Conservation (phyloP, 2,113 vertebrate genomes). For the Spheniscus mendiculus region DNA sequence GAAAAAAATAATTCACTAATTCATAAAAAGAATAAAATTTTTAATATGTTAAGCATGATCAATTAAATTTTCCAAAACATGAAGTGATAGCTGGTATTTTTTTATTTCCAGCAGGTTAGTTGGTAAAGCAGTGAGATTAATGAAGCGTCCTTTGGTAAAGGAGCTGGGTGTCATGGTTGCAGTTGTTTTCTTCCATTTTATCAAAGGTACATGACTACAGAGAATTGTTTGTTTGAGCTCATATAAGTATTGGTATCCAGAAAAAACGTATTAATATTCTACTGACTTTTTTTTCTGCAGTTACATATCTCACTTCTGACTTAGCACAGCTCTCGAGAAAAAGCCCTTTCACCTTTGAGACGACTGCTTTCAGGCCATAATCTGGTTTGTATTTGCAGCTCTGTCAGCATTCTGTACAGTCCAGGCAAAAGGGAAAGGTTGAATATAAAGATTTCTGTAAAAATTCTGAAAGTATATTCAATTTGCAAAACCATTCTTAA, state of each 20-base stretch:
- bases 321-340: background rate
- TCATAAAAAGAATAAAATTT: background rate
- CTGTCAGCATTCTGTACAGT: background rate
- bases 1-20: background rate
- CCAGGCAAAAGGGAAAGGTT: background rate
- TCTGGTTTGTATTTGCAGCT: background rate
- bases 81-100: fast-evolving
- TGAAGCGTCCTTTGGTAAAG: background rate
- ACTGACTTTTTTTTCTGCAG: background rate
- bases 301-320: background rate
- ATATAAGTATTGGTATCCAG: background rate
- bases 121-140: background rate
- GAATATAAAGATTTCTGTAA: background rate
- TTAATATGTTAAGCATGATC: background rate
- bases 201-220: background rate
- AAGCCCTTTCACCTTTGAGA: background rate
- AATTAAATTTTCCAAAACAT: background rate
- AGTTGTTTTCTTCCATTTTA: background rate
- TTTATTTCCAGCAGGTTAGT: background rate
- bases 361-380: background rate
- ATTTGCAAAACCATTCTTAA: background rate
- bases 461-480: background rate
- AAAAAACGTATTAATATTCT: background rate
- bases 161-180: background rate
- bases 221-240: background rate